Base-by-base conservation (phyloP, 2,888 invertebrate species). In the Andrena bucephala region DNA sequence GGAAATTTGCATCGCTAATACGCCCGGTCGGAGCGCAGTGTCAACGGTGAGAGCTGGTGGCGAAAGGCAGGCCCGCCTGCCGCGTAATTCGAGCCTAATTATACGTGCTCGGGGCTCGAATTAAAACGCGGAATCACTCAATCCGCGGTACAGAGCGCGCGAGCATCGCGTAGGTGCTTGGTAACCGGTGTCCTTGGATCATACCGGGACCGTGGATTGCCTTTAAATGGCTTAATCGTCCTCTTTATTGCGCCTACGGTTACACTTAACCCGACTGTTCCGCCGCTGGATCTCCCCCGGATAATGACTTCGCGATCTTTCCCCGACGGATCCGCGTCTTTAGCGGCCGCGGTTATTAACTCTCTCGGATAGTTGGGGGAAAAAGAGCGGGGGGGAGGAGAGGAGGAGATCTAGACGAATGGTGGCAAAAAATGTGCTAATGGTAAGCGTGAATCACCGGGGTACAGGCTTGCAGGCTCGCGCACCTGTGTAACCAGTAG, bases 401-500 rank as follows among this genome's bases (percentile, higher is more conserved):
- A 27, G 24, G 20, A n/a, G 8, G 8, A 6, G 24, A 7, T 10
- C 27, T 1, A 29, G 6, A 13, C 16, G 29, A 27, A 16, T 62
- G 54, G 8, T 0, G 8, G n/a, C 4, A 85, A 77, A 85, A 78
- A 81, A 20, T 59, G 71, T 79, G 78, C 33, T 84, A 79, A 86
- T 79, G 84, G 70, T 31, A 48, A 74, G 33, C 67, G 79, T 79
- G 84, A 86, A 74, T 86, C 80, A 77, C 31, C 24, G 29, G 59
- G 31, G 42, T 42, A 42, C 42, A 42, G 42, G 16, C 42, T 16
- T 16, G 31, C 31, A 31, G 31, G 31, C 72, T 78, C 73, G 67
- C 57, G 65, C 77, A 81, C 60, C 65, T 71, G 71, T 78, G 69
- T 36, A 76, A 77, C 86, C 81, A 70, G 84, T 75, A 75, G 77